Percentiles rank a stretch among this genome's conserved stretches.
Conservation (phyloP, 2,113 vertebrate genomes). For the Syngnathus typhle region DNA sequence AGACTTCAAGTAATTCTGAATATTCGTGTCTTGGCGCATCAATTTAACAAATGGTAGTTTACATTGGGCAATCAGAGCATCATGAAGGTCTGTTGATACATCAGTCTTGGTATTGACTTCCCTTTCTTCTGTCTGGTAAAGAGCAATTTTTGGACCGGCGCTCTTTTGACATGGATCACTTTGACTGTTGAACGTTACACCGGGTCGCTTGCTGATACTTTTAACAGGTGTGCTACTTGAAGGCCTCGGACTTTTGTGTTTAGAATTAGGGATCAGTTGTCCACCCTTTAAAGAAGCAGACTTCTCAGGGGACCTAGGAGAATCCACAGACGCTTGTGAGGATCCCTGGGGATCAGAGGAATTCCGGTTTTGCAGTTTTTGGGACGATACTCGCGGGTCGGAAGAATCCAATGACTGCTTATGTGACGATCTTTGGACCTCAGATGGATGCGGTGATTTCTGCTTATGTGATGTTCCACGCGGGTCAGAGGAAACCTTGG, state of each 20-base stretch:
- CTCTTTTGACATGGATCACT: conserved; percentile 1
- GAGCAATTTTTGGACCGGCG: conserved; percentile 4
- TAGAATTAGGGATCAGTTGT: conserved; percentile 2
- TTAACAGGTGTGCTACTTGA: conserved; percentile 15
- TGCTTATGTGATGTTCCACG: not conserved
- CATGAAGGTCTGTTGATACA: conserved; percentile 26
- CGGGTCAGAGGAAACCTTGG: not conserved
- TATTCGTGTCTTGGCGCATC: conserved; percentile 45
- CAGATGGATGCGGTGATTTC: not conserved
- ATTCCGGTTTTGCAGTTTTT: not conserved
- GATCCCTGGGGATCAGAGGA: not conserved
- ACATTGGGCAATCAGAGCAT: conserved; percentile 36
- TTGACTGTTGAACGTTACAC: conserved; percentile 3
- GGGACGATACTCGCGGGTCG: not conserved
- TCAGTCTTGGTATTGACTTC: conserved; percentile 1
- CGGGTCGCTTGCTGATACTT: conserved; percentile 6
- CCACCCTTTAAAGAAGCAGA: conserved; percentile 22
- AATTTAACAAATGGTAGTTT: conserved; percentile 55
- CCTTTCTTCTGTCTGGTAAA: conserved; percentile 19
- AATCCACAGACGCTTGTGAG: not conserved
- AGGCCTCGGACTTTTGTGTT: not conserved
- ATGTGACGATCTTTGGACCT: not conserved
- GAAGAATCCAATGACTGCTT: not conserved
- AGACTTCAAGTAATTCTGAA: conserved; percentile 22
- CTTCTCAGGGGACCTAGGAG: conserved; percentile 3